These are phyloP conservation scores for Menidia beryllina DNA, from an alignment of 2,113 vertebrate genomes.

Conservation along the genomic window DNA sequence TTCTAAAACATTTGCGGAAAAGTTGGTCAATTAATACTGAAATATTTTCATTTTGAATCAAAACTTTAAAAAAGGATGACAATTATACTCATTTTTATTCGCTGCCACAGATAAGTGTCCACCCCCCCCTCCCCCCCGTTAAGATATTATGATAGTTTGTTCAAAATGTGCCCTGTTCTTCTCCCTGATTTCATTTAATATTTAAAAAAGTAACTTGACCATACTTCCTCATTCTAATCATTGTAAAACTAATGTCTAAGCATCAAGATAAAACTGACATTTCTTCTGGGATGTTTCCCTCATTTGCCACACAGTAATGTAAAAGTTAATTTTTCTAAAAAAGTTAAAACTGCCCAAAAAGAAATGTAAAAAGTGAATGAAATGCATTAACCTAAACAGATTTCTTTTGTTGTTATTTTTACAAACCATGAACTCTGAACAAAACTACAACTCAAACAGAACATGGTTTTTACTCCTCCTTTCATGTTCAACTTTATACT, in stretches of 20 bases:
- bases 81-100: conserved; percentile 1
- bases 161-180: not conserved
- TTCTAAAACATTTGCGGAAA: conserved; percentile 56
- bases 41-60: conserved; percentile 63
- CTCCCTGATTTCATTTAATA: conserved; percentile 13
- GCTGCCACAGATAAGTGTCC: not conserved
- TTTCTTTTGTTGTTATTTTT: too few relatives aligned
- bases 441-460: too few relatives aligned
- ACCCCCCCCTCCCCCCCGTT: not conserved
- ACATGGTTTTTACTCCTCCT: too few relatives aligned
- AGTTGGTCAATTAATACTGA: conserved; percentile 65
- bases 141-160: conserved; percentile 17
- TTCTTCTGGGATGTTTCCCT: too few relatives aligned
- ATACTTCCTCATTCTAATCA: not conserved
- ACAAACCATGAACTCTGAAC: too few relatives aligned
- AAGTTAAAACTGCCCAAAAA: not conserved
- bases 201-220: not conserved
- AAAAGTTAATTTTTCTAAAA: not conserved
- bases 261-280: not conserved
- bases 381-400: too few relatives aligned
- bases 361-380: too few relatives aligned
- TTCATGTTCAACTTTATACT: not conserved
- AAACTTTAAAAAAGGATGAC: conserved; percentile 54
- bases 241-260: not conserved
- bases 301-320: not conserved